Base-by-base conservation (phyloP, 2,113 vertebrate species). In the Tonatia bakeri region DNA sequence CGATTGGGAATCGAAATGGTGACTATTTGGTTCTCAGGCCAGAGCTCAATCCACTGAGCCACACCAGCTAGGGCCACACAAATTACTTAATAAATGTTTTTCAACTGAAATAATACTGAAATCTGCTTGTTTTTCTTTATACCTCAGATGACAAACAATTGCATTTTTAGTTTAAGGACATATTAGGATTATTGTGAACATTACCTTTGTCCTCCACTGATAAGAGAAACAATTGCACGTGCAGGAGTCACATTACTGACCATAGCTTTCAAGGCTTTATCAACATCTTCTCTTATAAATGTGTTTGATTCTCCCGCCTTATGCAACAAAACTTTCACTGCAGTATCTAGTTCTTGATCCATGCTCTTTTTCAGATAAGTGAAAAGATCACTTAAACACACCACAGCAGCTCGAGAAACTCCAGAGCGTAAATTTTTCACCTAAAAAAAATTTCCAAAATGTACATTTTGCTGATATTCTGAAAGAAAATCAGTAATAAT, bases 381-480 rank as follows among this genome's bases (percentile, higher is more conserved):
- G 97, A 99, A 99, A 97, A 99, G 98, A 97, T 99, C 99, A 65
- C 99, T 98, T 97, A 99, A 98, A 76, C 99, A 99, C 83, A 99
- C 98, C 87, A 99, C 98, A 12, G 99, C 99, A 95, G 99, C 98
- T 93, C 99, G 99, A 61, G 99, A 99, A 97, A 99, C 99, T n/a
- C 99, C 98, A 77, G 99, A 99, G 43, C 99, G 99, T 97, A 99
- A 98, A 98, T 99, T 99, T 98, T 99, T 99, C 87, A 99, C 99
- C 99, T 99, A 96, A 73, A 95, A 97, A 77, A 91, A n/a, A 81
- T 80, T 73, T 95, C 47, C 80, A 92, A 96, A 96, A 77, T 69
- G 75, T 82, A 45, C 26, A 83, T 87, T 93, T 94, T 91, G 88
- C 19, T 90, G 28, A 96, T 36, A 93, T 61, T 91, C 61, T 91